Evolutionary conservation across 2,888 invertebrate genomes (phyloP).

Genomic region (Polymixis lichenea): DNA sequence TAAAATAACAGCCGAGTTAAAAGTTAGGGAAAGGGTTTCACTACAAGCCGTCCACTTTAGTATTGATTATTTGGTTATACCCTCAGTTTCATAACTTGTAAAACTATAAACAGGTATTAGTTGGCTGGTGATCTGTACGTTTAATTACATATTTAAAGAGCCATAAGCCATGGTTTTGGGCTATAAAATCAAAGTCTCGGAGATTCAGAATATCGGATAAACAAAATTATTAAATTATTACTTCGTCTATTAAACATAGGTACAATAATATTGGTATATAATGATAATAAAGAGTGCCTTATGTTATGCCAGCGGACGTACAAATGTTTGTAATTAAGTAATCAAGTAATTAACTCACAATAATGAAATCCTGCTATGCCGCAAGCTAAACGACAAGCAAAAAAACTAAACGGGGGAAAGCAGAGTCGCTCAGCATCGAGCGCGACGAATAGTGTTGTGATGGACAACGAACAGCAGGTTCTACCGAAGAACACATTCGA

Average conservation of each 20-base stretch:
- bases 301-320: not conserved
- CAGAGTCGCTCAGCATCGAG: too few species aligned
- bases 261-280: not conserved
- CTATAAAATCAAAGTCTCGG: not conserved
- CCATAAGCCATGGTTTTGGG: too few species aligned
- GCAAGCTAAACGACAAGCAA: too few species aligned
- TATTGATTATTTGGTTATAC: conserved; percentile 43
- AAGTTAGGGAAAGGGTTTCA: conserved; percentile 42
- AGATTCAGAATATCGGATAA: not conserved
- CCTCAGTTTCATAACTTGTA: conserved; percentile 5
- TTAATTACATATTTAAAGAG: not conserved
- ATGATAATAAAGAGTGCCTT: not conserved
- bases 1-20: conserved; percentile 51
- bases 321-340: not conserved
- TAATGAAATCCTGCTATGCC: too few species aligned
- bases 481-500: too few species aligned
- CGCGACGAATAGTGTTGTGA: too few species aligned
- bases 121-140: not conserved
- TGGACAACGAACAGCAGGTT: too few species aligned
- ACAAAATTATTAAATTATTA: too few species aligned
- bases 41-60: conserved; percentile 32
- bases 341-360: too few species aligned
- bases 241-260: not conserved
- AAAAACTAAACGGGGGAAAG: too few species aligned
- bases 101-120: not conserved